A percentile compares a stretch with the other conserved stretches of the same genome.
Evolutionary conservation across 2,888 invertebrate species (phyloP).

Genomic region (Dendrolimus houi): DNA sequence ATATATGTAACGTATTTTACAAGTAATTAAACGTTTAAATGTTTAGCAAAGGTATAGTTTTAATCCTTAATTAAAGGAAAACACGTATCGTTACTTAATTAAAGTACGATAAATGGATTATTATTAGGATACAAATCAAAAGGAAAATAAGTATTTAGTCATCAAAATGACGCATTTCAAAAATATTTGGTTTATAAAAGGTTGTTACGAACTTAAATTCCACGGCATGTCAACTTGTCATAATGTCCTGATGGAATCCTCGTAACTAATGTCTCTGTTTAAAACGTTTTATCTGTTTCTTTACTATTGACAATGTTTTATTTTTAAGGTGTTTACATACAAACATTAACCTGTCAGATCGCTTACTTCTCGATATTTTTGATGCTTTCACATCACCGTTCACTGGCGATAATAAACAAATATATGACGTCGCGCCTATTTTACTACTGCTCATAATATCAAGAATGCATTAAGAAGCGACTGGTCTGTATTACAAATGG

Average conservation of each 20-base stretch:
- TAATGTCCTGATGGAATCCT: constrained; percentile 14
- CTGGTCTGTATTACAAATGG: too few relatives aligned
- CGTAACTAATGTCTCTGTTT: constrained; percentile 38
- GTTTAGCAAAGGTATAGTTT: too few relatives aligned
- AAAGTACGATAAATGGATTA: too few relatives aligned
- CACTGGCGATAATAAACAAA: constrained; percentile 21
- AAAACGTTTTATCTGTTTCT: constrained; percentile 44
- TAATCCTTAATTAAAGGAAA: too few relatives aligned
- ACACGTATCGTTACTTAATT: too few relatives aligned
- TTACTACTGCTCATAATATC: neutral
- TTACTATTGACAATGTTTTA: constrained; percentile 6
- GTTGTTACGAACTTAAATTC: constrained; percentile 7
- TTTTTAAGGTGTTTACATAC: constrained; percentile 42
- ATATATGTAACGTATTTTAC: too few relatives aligned
- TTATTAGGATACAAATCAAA: too few relatives aligned
- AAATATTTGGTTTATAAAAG: neutral
- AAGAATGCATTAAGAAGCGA: too few relatives aligned
- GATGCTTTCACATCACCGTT: constrained; percentile 24
- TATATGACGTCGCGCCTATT: constrained; percentile 34
- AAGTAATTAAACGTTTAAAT: too few relatives aligned
- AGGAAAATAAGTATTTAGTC: too few relatives aligned
- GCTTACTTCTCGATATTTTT: constrained; percentile 45
- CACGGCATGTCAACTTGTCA: constrained; percentile 12
- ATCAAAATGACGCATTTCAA: too few relatives aligned
- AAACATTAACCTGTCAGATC: constrained; percentile 55